Conservation (phyloP, 1,140 invertebrate genomes). For the Laodelphax striatellus region DNA sequence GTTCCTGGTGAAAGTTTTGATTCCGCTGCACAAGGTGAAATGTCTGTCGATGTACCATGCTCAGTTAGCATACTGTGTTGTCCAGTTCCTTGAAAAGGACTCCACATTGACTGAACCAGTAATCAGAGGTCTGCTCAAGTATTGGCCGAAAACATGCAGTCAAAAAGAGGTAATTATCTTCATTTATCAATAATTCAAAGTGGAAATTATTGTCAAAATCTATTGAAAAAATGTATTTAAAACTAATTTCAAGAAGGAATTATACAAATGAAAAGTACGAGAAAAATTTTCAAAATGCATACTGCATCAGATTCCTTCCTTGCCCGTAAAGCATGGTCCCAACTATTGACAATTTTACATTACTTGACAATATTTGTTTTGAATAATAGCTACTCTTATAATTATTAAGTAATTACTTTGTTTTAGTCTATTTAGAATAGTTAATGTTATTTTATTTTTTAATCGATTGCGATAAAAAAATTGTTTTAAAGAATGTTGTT, state of each 20-base stretch:
- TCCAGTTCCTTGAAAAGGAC: conserved; percentile 99
- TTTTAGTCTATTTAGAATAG: too few species aligned
- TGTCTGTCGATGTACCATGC: conserved; percentile 87
- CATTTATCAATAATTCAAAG: neutral
- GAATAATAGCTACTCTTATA: too few species aligned
- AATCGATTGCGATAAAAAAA: too few species aligned
- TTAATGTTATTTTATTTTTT: too few species aligned
- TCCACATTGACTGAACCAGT: conserved; percentile 92
- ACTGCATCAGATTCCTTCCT: too few species aligned
- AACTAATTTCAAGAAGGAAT: too few species aligned
- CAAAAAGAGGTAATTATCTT: conserved; percentile 79
- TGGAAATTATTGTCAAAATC: neutral
- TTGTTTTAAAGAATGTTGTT: too few species aligned
- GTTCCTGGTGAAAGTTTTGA: conserved; percentile 94
- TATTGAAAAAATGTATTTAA: too few species aligned
- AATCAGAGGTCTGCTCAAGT: conserved; percentile 90
- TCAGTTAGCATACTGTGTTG: conserved; percentile 98
- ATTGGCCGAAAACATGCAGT: conserved; percentile 98
- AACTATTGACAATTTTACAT: too few species aligned
- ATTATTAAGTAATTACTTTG: too few species aligned
- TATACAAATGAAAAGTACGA: neutral
- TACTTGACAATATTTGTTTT: too few species aligned
- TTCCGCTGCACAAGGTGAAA: conserved; percentile 87
- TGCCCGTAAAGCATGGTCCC: too few species aligned
- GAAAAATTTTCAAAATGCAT: neutral